Base-by-base conservation (phyloP, 2,797 vertebrate genomes). In the Gila robusta region DNA sequence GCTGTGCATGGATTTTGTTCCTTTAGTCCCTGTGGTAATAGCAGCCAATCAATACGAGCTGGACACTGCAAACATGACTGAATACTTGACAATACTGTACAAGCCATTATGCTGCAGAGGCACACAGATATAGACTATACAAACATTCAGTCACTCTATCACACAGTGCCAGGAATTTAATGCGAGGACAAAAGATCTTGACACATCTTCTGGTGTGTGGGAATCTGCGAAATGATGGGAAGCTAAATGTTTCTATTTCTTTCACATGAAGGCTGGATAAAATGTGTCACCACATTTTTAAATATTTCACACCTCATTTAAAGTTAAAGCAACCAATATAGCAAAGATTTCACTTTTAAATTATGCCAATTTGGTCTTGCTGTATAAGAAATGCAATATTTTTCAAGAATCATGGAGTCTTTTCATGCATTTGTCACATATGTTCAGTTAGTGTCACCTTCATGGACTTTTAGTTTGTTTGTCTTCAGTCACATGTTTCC, bases 121-220 rank as follows among this genome's bases (percentile, higher is more conserved):
- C 47, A 71, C 23, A 81, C 54, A 79, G 52, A 73, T 86, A 66
- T 39, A 73, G 69, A 73, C 11, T 62, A 72, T 52, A 64, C 69
- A 73, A 64, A 79, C 28, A 23, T 49, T 70, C 35, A 26, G 17
- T 41, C 23, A 8, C 59, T 84, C 39, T 64, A 72, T 80, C 21
- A 52, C 44, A 73, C 41, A 80, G 78, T 1, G 4, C 26, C 39
- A 85, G 39, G 84, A 64, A 72, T 62, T 72, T 80, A 79, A 72
- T 79, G 66, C 6, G 52, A 47, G 54, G 66, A 62, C 59, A 35
- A 72, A 79, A 79, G 28, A 64, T 79, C 37, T 71, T 62, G 76
- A 80, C 84, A 64, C 28, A 21, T 80, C 52, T 70, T 85, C 54
- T 73, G 84, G 21, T 64, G 69, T 39, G 84, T 80, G 77, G 77